A percentile compares a stretch with the other conserved stretches of the same genome.
phyloP scores from a whole-genome alignment of 2,113 vertebrate genomes.

The Nansenia antarctica region DNA sequence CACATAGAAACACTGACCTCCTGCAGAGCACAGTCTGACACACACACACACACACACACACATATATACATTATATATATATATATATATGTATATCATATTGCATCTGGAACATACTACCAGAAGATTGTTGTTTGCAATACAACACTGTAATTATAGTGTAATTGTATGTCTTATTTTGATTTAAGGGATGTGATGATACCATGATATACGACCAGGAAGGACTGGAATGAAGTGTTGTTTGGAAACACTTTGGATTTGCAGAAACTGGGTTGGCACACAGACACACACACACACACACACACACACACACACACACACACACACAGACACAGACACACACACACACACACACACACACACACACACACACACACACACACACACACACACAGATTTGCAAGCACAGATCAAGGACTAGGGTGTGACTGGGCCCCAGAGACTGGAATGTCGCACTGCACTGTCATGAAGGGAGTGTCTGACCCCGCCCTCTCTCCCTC shows the following conservation, averaged over 20 bases:
- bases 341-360: slow-evolving; percentile 8
- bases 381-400: neutral
- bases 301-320: slow-evolving; percentile 6
- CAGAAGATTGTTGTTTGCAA: neutral
- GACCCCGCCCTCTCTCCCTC: neutral
- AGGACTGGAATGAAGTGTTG: neutral
- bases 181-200: no score
- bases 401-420: neutral
- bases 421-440: slow-evolving; percentile 1
- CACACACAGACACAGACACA: neutral
- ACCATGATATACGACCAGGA: neutral
- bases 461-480: neutral
- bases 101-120: neutral
- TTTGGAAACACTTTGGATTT: neutral
- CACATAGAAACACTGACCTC: no score
- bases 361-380: slow-evolving; percentile 5
- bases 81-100: neutral
- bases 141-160: neutral
- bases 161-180: no score
- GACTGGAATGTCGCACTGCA: neutral
- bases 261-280: neutral
- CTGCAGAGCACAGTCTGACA: neutral
- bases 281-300: no score
- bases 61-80: neutral
- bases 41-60: neutral